Evolutionary conservation across 2,888 invertebrate genomes (phyloP).

Genomic region (Cepaea hortensis): DNA sequence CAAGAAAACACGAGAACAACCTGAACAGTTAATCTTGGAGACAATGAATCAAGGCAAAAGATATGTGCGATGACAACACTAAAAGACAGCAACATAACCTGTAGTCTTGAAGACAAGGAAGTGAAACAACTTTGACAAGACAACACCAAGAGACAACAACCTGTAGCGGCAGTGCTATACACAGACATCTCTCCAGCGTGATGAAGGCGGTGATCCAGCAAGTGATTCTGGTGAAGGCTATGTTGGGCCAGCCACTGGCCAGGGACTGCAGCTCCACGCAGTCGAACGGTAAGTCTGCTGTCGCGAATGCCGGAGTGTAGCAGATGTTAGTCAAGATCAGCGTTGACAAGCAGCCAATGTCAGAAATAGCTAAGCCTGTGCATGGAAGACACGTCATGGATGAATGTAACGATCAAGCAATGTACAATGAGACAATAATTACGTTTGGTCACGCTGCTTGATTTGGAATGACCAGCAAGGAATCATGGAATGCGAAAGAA

Average conservation of each 20-base stretch:
- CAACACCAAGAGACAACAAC: background rate
- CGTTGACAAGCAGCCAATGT: background rate
- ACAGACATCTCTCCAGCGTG: slow-evolving; percentile 16
- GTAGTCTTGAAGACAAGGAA: background rate
- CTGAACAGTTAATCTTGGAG: no score
- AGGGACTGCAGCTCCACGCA: background rate
- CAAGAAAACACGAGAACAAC: no score
- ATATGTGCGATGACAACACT: no score
- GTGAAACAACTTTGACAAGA: background rate
- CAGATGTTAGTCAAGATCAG: slow-evolving; percentile 3
- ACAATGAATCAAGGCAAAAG: no score
- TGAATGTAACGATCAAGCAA: no score
- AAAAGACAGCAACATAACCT: background rate
- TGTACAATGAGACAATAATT: no score
- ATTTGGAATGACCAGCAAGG: no score
- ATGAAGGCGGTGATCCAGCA: slow-evolving; percentile 14
- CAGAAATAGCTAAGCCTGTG: background rate
- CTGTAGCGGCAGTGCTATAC: slow-evolving; percentile 7
- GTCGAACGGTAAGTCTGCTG: background rate
- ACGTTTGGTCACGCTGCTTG: no score
- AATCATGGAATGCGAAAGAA: no score
- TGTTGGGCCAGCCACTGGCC: background rate
- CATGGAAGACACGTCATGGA: background rate
- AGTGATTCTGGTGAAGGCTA: background rate
- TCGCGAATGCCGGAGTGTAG: background rate